Evolutionary conservation across 2,888 invertebrate genomes (phyloP).

Genomic region (Bellardia pandia): DNA sequence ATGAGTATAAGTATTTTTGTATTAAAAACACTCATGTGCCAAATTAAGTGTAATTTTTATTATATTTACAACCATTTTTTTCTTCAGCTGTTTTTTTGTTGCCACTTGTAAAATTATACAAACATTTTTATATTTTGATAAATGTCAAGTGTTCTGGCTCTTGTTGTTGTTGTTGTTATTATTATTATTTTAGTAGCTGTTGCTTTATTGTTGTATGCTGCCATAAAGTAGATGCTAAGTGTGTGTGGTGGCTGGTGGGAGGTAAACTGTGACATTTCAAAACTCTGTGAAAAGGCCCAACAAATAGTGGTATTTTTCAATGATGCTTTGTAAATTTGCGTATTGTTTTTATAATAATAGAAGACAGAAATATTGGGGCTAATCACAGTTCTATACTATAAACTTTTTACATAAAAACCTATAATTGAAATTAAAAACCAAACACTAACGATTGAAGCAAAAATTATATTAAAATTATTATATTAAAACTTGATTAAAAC

Average conservation of each 20-base stretch:
- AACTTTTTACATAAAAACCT: too few species aligned
- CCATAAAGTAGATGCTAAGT: background rate
- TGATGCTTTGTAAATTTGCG: background rate
- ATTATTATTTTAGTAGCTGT: slow-evolving; percentile 11
- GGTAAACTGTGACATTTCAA: background rate
- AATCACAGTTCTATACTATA: background rate
- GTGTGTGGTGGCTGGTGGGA: background rate
- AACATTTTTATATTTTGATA: slow-evolving; percentile 46
- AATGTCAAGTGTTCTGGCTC: slow-evolving; percentile 53
- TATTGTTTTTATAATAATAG: background rate
- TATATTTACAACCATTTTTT: slow-evolving; percentile 45
- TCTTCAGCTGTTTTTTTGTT: background rate
- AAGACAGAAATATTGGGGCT: background rate
- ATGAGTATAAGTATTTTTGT: slow-evolving; percentile 12
- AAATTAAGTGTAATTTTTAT: slow-evolving; percentile 74
- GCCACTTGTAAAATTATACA: slow-evolving; percentile 20
- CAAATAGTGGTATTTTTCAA: background rate
- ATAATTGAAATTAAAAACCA: too few species aligned
- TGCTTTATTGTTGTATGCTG: slow-evolving; percentile 9
- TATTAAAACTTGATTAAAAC: too few species aligned
- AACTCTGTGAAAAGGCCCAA: background rate
- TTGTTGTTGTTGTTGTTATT: slow-evolving; percentile 17
- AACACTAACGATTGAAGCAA: too few species aligned
- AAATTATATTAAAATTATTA: too few species aligned
- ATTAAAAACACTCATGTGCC: slow-evolving; percentile 69